Percentiles rank a stretch among this genome's conserved stretches.
phyloP scores from a whole-genome alignment of 1,140 invertebrate species.

The Leptopilina boulardi region DNA sequence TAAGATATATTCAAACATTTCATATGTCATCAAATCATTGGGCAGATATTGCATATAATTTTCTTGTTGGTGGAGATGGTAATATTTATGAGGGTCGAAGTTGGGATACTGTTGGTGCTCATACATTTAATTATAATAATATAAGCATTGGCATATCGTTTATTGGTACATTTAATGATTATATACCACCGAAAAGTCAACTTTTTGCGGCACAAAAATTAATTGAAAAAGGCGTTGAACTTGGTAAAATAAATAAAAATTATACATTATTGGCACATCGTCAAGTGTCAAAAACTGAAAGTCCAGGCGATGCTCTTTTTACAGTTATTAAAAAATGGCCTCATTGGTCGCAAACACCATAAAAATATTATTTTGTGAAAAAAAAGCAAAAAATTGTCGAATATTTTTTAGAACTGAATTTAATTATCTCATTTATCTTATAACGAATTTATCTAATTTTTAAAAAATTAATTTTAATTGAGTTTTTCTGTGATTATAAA shows the following conservation, averaged over 20 bases:
- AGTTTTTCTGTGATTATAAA: constrained; percentile 1
- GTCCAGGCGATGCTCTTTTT: constrained; percentile 81
- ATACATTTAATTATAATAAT: constrained; percentile 83
- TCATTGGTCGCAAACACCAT: constrained; percentile 73
- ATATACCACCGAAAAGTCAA: constrained; percentile 68
- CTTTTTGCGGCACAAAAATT: constrained; percentile 78
- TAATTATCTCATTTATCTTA: background rate
- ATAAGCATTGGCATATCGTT: constrained; percentile 85
- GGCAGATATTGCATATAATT: constrained; percentile 85
- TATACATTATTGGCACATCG: constrained; percentile 84
- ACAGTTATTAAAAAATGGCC: constrained; percentile 81
- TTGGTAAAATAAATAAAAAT: constrained; percentile 77
- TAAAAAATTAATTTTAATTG: background rate
- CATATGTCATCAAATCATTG: constrained; percentile 83
- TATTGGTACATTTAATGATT: constrained; percentile 71
- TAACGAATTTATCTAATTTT: no score
- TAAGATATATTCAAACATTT: constrained; percentile 81
- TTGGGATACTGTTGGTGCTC: constrained; percentile 84
- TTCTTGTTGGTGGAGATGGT: constrained; percentile 87
- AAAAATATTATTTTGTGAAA: background rate
- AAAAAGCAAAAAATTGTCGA: background rate
- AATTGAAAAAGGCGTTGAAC: constrained; percentile 79
- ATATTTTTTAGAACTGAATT: background rate
- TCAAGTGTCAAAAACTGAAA: constrained; percentile 82
- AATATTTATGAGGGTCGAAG: constrained; percentile 85